Conservation (phyloP, 2,113 vertebrate species). For the Gambusia holbrooki region DNA sequence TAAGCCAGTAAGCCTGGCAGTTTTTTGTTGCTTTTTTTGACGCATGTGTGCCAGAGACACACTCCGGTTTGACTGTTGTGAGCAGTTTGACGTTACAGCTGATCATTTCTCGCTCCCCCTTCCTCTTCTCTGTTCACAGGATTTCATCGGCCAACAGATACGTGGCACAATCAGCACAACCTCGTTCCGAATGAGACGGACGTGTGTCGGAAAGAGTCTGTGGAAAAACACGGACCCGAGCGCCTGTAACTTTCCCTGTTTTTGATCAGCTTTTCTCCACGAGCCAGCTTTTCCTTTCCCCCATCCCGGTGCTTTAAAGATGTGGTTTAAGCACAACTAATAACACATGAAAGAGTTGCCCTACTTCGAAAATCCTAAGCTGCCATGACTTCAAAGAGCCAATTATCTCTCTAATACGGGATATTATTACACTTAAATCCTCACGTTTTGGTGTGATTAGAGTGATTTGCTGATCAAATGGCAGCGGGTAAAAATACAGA, state of each 20-base stretch:
- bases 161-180: not conserved
- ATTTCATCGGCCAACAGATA: not conserved
- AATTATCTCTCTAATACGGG: slow-evolving; percentile 41
- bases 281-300: slow-evolving; percentile 10
- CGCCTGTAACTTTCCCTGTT: slow-evolving; percentile 48
- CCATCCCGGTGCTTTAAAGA: slow-evolving; percentile 7
- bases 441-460: slow-evolving; percentile 38
- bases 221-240: slow-evolving; percentile 35
- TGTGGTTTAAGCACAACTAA: slow-evolving; percentile 42
- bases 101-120: slow-evolving; percentile 6
- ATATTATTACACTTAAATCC: slow-evolving; percentile 42
- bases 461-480: slow-evolving; percentile 18
- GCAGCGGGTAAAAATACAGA: slow-evolving; percentile 13
- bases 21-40: not conserved
- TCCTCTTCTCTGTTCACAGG: not conserved
- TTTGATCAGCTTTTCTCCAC: slow-evolving; percentile 25
- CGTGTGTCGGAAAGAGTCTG: slow-evolving; percentile 3
- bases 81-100: slow-evolving; percentile 27
- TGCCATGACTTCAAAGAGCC: slow-evolving; percentile 49
- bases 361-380: slow-evolving; percentile 53
- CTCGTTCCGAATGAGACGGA: not conserved
- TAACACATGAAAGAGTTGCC: slow-evolving; percentile 62
- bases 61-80: slow-evolving; percentile 44
- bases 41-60: slow-evolving; percentile 51
- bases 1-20: slow-evolving; percentile 58